Conservation (phyloP, 2,797 vertebrate genomes). For the Anolis apletophallus region DNA sequence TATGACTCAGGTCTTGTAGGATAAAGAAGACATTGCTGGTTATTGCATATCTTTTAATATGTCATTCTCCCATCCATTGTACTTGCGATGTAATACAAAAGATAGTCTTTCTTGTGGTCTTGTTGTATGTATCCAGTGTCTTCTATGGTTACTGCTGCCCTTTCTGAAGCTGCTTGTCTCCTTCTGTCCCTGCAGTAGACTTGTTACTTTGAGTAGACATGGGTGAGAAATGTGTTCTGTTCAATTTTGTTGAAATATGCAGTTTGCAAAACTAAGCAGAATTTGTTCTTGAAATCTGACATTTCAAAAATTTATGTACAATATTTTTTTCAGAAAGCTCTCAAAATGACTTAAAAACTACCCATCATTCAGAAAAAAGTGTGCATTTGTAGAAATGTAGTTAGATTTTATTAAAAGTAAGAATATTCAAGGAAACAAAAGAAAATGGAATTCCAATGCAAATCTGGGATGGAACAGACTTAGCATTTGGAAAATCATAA, state of each 20-base stretch:
- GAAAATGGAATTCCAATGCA: neutral
- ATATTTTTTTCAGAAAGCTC: too few relatives aligned
- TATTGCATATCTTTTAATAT: neutral
- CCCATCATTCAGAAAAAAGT: neutral
- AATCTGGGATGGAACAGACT: neutral
- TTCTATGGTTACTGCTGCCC: neutral
- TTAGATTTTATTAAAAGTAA: neutral
- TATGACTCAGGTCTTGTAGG: slow-evolving; percentile 39
- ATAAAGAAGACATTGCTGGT: slow-evolving; percentile 12
- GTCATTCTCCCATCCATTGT: neutral
- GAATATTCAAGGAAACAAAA: neutral
- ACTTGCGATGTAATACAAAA: neutral
- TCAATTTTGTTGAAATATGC: neutral
- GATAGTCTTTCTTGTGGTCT: neutral
- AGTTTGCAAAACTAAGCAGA: neutral
- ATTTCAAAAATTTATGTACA: neutral
- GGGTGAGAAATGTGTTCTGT: neutral
- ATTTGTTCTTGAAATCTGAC: neutral
- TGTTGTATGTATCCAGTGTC: neutral
- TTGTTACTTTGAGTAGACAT: neutral
- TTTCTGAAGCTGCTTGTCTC: neutral
- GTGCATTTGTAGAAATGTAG: neutral
- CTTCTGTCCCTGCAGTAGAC: neutral
- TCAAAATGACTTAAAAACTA: neutral
- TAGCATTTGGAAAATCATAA: neutral